A percentile compares a stretch with the other conserved stretches of the same genome.
Conservation (phyloP, 23 tunicate genomes). For the Ascidia mentula region DNA sequence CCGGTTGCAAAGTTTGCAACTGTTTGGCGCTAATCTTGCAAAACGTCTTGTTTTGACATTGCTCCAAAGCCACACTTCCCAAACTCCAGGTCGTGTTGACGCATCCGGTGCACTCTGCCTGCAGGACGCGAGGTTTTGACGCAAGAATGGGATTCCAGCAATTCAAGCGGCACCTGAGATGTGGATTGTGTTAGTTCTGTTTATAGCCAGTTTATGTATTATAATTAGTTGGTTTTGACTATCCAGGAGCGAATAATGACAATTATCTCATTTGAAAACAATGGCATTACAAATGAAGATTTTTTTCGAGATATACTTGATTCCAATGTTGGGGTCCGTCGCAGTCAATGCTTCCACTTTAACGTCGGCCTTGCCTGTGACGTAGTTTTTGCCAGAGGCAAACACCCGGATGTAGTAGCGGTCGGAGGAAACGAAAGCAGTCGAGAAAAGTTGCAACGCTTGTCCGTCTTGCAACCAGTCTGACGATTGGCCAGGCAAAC, state of each 20-base stretch:
- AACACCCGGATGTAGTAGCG: neutral
- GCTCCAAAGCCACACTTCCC: neutral
- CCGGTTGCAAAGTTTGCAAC: neutral
- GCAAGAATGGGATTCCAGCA: neutral
- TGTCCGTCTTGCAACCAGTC: neutral
- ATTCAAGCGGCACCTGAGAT: neutral
- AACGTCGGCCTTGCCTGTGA: neutral
- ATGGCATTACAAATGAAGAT: too few species aligned
- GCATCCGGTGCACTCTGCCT: neutral
- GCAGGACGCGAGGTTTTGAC: neutral
- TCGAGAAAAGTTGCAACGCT: neutral
- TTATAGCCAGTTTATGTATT: too few species aligned
- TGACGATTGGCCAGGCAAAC: neutral
- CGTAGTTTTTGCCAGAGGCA: neutral
- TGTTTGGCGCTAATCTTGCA: neutral
- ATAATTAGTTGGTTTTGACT: too few species aligned
- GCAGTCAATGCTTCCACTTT: neutral
- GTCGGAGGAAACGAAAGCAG: neutral
- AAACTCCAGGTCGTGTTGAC: neutral
- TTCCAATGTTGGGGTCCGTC: neutral
- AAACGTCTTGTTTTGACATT: neutral
- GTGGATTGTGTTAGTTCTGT: too few species aligned
- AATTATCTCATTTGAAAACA: too few species aligned
- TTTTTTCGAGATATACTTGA: too few species aligned
- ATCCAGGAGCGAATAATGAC: too few species aligned